A percentile compares a stretch with the other conserved stretches of the same genome.
These are phyloP conservation scores for Epinotia demarniana DNA, from an alignment of 2,888 invertebrate genomes.

Conservation along the genomic window DNA sequence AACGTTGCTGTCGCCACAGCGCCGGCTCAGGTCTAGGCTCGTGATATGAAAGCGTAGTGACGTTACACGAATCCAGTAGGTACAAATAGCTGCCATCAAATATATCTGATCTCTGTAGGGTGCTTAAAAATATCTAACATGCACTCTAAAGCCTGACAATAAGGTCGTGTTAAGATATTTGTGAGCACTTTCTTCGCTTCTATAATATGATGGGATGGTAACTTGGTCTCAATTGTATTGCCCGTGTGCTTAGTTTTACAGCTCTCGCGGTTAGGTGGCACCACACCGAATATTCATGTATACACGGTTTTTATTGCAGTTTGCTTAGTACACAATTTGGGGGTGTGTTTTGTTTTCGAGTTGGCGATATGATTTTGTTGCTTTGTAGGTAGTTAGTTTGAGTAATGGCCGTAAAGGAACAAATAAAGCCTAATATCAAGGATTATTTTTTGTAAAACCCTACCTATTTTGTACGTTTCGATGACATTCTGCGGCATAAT, in stretches of 20 bases:
- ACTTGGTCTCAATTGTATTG: slow-evolving; percentile 74
- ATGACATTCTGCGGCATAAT: no score
- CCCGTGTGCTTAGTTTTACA: slow-evolving; percentile 80
- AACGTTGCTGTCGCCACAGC: slow-evolving; percentile 51
- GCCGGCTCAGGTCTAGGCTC: slow-evolving; percentile 66
- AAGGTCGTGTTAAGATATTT: no score
- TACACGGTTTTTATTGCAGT: slow-evolving; percentile 66
- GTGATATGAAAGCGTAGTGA: slow-evolving; percentile 80
- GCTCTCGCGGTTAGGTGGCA: slow-evolving; percentile 70
- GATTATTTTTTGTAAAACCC: no score
- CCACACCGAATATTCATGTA: slow-evolving; percentile 75
- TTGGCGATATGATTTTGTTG: slow-evolving; percentile 23
- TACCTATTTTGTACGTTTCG: no score
- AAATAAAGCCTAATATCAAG: no score
- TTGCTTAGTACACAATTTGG: slow-evolving; percentile 44
- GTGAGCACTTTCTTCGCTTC: no score
- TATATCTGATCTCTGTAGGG: no score
- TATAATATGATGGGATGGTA: slow-evolving; percentile 39
- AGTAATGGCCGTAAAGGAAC: no score
- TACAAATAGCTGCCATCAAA: no score
- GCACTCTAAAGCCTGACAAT: no score
- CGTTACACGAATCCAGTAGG: slow-evolving; percentile 63
- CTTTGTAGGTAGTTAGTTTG: slow-evolving; percentile 14
- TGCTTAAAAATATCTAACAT: no score
- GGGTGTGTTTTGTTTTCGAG: slow-evolving; percentile 45